phyloP scores from a whole-genome alignment of 2,113 vertebrate genomes.

The Sula dactylatra region DNA sequence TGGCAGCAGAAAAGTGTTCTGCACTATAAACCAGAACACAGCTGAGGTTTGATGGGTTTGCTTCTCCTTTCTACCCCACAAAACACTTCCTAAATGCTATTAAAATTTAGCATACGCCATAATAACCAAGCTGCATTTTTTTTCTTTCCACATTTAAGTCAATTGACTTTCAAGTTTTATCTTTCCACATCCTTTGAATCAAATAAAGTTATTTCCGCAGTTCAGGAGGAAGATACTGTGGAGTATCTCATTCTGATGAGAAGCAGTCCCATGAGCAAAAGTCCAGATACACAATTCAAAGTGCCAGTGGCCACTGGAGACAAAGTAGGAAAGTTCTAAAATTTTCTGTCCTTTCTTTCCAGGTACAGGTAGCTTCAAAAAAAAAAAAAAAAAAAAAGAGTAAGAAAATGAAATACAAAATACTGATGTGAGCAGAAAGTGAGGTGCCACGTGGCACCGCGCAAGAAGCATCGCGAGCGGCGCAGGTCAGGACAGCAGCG shows the following conservation, averaged over 20 bases:
- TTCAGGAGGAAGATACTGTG: neutral
- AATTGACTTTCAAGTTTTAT: conserved; percentile 73
- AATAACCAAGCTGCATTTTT: conserved; percentile 71
- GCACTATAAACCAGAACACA: conserved; percentile 75
- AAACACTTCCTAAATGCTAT: conserved; percentile 79
- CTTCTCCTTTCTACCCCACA: conserved; percentile 77
- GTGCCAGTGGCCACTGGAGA: neutral
- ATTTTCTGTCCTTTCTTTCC: neutral
- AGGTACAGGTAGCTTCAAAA: neutral
- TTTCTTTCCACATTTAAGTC: conserved; percentile 69
- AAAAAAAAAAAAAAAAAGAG: neutral
- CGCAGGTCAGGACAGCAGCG: neutral
- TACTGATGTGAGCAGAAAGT: neutral
- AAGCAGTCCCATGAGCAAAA: neutral
- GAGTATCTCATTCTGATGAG: neutral
- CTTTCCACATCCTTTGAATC: conserved; percentile 52
- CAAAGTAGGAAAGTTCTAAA: neutral
- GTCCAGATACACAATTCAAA: neutral
- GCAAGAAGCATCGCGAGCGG: rapidly evolving
- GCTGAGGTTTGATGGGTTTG: conserved; percentile 75
- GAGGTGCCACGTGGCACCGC: neutral
- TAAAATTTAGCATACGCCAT: conserved; percentile 77
- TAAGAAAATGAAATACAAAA: neutral
- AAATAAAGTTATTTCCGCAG: conserved; percentile 38
- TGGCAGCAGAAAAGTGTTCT: conserved; percentile 75